Base-by-base conservation (phyloP, 2,797 vertebrate genomes). In the Chrysocyon brachyurus region DNA sequence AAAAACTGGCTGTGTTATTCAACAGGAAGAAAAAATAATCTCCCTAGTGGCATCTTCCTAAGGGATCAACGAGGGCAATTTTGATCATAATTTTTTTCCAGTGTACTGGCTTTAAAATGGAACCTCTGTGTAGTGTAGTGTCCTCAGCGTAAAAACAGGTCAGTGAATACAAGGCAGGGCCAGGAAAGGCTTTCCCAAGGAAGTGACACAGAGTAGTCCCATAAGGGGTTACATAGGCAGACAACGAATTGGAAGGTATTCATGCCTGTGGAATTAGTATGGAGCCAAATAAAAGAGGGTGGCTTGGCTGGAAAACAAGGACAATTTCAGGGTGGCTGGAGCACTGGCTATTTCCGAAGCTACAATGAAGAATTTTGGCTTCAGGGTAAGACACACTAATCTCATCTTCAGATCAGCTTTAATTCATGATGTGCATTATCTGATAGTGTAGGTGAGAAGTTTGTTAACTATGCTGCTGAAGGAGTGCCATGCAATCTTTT, bases 101-200 rank as follows among this genome's bases (percentile, higher is more conserved):
- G 12, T 24, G 14, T 46, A 56, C 31, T 26, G 68, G 8, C 33
- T 6, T 91, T 91, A 59, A 96, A 72, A 72, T 84, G 31, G n/a
- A 81, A 90, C 52, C 31, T 31, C 36, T 91, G 46, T 63, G 19
- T 77, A 77, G 28, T 40, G 24, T 31, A 57, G 26, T 57, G 66
- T 86, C 36, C 24, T 77, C 64, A 59, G 81, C 54, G 64, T 66
- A 70, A 91, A 79, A 75, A 87, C 36, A 75, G 36, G 11, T 64
- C 31, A 14, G n/a, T 73, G 40, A 79, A 73, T 57, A 73, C 12
- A 81, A 33, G 26, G 59, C 15, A 16, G 24, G 31, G 7, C 31
- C 31, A 86, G 61, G 26, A 97, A 91, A 81, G 83, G 36, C 64
- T 91, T 70, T 90, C 77, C 28, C 54, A 26, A 93, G 81, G 56